Percentiles rank a stretch among this genome's conserved stretches.
Evolutionary conservation across 2,113 vertebrate genomes (phyloP).

Genomic region (Murina feae): DNA sequence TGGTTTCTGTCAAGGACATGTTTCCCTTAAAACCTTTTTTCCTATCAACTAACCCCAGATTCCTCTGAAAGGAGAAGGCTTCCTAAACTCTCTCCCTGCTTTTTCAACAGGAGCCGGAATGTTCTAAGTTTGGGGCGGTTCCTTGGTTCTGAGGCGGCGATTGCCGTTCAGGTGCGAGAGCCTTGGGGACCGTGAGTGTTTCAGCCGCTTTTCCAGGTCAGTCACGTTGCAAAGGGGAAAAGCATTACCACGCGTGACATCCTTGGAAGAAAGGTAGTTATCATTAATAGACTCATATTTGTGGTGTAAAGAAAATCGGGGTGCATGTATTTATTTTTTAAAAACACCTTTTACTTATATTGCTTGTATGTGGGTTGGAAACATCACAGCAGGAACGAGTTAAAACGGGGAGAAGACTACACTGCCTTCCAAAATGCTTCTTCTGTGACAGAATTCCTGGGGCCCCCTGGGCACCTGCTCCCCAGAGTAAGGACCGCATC

Average conservation of each 20-base stretch:
- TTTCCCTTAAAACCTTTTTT: not conserved
- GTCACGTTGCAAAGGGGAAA: not conserved
- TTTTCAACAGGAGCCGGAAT: not conserved
- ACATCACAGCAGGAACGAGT: slow-evolving; percentile 42
- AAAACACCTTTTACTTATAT: not conserved
- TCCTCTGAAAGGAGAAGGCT: not conserved
- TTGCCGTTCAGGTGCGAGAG: not conserved
- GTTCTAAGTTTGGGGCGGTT: not conserved
- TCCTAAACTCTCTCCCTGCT: not conserved
- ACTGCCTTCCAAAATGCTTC: not conserved
- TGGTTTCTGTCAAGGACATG: not conserved
- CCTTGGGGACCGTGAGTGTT: not conserved
- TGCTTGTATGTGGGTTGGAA: slow-evolving; percentile 14
- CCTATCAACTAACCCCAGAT: not conserved
- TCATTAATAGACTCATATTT: not conserved
- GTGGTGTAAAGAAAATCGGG: not conserved
- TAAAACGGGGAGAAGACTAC: not conserved
- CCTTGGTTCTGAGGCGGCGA: not conserved
- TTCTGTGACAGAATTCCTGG: not conserved
- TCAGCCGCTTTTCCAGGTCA: not conserved
- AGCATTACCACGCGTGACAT: too few relatives aligned
- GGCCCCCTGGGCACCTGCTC: not conserved
- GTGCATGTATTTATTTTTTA: not conserved
- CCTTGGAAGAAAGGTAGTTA: not conserved
- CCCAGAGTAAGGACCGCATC: not conserved